A percentile compares a stretch with the other conserved stretches of the same genome.
These are phyloP conservation scores for Chrysochloris asiatica DNA, from an alignment of 2,113 vertebrate genomes.

Conservation along the genomic window DNA sequence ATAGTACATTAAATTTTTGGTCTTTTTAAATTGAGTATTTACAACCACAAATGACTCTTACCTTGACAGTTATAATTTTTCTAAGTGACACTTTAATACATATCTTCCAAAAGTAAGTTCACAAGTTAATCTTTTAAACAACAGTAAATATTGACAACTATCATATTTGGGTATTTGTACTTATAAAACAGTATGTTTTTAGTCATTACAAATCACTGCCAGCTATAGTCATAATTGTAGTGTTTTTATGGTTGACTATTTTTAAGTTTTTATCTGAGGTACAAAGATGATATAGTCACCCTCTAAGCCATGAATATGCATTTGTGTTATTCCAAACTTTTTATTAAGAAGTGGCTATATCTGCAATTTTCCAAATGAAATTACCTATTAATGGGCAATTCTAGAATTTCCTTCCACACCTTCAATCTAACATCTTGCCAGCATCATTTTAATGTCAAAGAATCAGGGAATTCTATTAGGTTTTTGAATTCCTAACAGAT, in stretches of 20 bases:
- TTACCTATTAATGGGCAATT: slow-evolving; percentile 3
- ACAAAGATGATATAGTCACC: slow-evolving; percentile 44
- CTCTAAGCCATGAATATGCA: slow-evolving; percentile 26
- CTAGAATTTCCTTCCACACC: background rate
- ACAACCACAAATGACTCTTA: slow-evolving; percentile 23
- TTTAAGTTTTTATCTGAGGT: background rate
- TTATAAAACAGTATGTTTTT: slow-evolving; percentile 31
- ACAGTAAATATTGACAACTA: slow-evolving; percentile 53
- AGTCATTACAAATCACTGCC: slow-evolving; percentile 36
- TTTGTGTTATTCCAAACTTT: slow-evolving; percentile 43
- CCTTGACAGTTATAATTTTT: slow-evolving; percentile 38
- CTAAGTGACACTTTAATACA: slow-evolving; percentile 30
- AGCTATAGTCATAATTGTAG: background rate
- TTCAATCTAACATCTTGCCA: slow-evolving; percentile 12
- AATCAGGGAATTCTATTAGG: background rate
- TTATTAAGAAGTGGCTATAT: slow-evolving; percentile 38
- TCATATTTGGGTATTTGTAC: slow-evolving; percentile 35
- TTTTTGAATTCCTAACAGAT: background rate
- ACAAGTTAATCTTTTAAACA: slow-evolving; percentile 21
- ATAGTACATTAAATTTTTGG: slow-evolving; percentile 22
- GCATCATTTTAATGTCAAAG: background rate
- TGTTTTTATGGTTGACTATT: slow-evolving; percentile 25
- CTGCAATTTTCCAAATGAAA: slow-evolving; percentile 6
- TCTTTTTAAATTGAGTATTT: slow-evolving; percentile 45
- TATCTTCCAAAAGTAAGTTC: slow-evolving; percentile 14